Conservation (phyloP, 2,888 invertebrate species). For the Odontocerum albicorne region DNA sequence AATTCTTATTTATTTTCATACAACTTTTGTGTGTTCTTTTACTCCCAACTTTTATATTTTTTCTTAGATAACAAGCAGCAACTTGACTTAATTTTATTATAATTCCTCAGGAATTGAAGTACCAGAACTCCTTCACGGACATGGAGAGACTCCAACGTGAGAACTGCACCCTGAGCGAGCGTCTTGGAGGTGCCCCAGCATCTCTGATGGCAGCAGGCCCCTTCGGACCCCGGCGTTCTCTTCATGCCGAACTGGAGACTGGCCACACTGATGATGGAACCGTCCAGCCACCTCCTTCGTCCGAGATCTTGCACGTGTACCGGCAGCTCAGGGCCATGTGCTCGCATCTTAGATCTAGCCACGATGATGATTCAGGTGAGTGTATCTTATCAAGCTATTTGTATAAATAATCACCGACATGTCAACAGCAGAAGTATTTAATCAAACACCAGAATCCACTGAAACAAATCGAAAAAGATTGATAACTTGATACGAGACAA, state of each 20-base stretch:
- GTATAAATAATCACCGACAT: no score
- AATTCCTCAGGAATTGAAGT: slow-evolving; percentile 54
- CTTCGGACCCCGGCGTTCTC: slow-evolving; percentile 56
- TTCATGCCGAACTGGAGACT: slow-evolving; percentile 90
- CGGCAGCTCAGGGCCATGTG: slow-evolving; percentile 74
- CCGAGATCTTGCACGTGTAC: slow-evolving; percentile 69
- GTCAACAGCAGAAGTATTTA: no score
- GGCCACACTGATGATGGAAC: slow-evolving; percentile 62
- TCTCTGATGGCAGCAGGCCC: slow-evolving; percentile 47
- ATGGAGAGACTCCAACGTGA: slow-evolving; percentile 71
- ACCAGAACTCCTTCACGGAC: slow-evolving; percentile 62
- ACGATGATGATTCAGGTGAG: slow-evolving; percentile 72
- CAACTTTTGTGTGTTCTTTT: no score
- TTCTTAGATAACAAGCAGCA: no score
- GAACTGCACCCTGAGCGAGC: slow-evolving; percentile 70
- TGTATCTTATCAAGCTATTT: no score
- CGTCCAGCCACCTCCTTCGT: slow-evolving; percentile 47
- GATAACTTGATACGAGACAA: no score
- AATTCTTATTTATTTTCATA: no score
- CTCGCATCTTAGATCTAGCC: slow-evolving; percentile 72
- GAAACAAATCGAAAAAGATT: no score
- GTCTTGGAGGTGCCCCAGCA: slow-evolving; percentile 65
- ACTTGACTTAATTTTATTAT: no score
- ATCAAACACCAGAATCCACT: no score
- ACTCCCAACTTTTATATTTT: no score